Evolutionary conservation across 2,113 vertebrate genomes (phyloP), one percentile per base, ranked within the genome.

Genomic region (Gambusia holbrooki): DNA sequence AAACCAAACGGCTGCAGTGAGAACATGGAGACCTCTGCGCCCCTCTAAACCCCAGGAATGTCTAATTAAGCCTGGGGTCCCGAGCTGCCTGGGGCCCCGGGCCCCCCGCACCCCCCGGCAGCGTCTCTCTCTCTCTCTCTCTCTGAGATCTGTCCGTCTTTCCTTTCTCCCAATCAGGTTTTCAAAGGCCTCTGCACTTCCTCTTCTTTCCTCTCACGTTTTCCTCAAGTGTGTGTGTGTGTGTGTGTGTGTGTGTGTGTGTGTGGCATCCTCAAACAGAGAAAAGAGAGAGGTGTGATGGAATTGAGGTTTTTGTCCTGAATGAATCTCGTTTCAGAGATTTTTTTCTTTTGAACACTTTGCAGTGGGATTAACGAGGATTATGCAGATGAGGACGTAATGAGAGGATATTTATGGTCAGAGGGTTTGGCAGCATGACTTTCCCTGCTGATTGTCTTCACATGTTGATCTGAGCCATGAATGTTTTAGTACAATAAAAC

Each of bases 11-110:
- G 92, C 91, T 88, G 77, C 93, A 94, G 94, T 95, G 94, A 95
- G 94, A 95, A 95, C 94, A 94, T 94, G 93, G 94, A 95, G 94
- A 95, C 94, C 94, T 94, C 93, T 95, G 93, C 91, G 54, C 92
- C 92, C 93, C 92, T 93, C 90, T 93, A 94, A 95, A 93, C 93
- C 93, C 92, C 88, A 93, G 93, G 94, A 95, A 95, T 95, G 93
- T 95, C 93, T 95, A 92, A 95, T 95, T 95, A 95, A 94, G 90
- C 87, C 12, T 79, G 91, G 91, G 93, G 90, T 92, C 92, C 87
- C n/a, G 74, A 83, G 85, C 87, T 91, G 87, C 89, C 71, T 83
- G 88, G 89, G 90, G 75, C 92, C 91, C 15, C 15, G 42, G 86
- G 81, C 77, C 76, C 79, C 82, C 77, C 87, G 82, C 84, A 82